phyloP scores from a whole-genome alignment of 2,888 invertebrate species.

The Andrena camellia region DNA sequence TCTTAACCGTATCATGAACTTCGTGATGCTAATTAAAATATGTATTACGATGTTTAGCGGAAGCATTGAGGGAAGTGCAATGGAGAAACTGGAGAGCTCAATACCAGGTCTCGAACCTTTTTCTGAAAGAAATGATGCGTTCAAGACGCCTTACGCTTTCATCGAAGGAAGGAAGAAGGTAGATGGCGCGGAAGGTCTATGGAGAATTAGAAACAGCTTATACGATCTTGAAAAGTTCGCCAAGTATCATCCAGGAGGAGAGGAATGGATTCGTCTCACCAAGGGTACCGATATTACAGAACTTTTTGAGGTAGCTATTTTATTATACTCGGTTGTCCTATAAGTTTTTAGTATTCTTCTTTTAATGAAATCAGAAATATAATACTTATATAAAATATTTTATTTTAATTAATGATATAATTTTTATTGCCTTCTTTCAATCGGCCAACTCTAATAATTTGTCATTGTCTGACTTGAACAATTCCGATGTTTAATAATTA shows the following conservation, averaged over 20 bases:
- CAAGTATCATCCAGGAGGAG: conserved; percentile 93
- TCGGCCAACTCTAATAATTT: too few species aligned
- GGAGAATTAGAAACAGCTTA: conserved; percentile 91
- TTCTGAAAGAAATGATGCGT: conserved; percentile 85
- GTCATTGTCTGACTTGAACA: too few species aligned
- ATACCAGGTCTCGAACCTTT: conserved; percentile 86
- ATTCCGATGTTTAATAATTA: too few species aligned
- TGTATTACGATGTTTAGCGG: neutral
- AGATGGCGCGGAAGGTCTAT: conserved; percentile 91
- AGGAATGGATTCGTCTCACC: conserved; percentile 90
- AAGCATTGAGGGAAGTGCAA: neutral
- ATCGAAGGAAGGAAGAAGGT: conserved; percentile 88
- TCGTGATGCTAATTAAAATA: too few species aligned
- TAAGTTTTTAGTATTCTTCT: too few species aligned
- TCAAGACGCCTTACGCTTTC: conserved; percentile 87
- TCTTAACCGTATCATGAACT: too few species aligned
- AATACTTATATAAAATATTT: too few species aligned
- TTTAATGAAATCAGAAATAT: too few species aligned
- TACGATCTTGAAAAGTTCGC: conserved; percentile 95
- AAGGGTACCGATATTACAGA: conserved; percentile 94
- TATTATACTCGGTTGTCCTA: too few species aligned
- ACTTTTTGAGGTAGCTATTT: conserved; percentile 88
- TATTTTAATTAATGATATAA: too few species aligned
- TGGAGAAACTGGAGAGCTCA: conserved; percentile 82
- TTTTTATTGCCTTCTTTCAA: too few species aligned